phyloP scores from a whole-genome alignment of 2,113 vertebrate species.

The Lates calcarifer region DNA sequence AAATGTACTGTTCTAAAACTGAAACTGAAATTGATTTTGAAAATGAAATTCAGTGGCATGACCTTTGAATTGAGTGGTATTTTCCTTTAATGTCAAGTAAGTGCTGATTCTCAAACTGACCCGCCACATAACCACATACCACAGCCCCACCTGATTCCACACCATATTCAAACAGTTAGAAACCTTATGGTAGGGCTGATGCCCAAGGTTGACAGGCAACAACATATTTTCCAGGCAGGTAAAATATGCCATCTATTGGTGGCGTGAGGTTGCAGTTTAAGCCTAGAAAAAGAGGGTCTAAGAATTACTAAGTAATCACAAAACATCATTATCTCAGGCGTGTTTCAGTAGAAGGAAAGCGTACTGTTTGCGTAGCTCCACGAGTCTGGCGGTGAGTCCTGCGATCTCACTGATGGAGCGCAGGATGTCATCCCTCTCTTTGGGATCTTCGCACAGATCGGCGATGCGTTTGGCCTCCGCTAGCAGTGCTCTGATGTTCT shows the following conservation, averaged over 20 bases:
- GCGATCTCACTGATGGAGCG: constrained; percentile 95
- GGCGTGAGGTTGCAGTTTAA: constrained; percentile 58
- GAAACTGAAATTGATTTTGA: neutral
- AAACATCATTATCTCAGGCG: neutral
- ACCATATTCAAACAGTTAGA: constrained; percentile 38
- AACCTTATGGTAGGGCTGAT: constrained; percentile 71
- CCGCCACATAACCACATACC: constrained; percentile 9
- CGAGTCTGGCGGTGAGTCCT: constrained; percentile 91
- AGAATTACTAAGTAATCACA: constrained; percentile 47
- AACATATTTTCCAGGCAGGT: constrained; percentile 71
- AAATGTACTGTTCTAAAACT: neutral
- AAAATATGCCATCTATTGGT: constrained; percentile 66
- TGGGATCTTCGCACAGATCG: constrained; percentile 95
- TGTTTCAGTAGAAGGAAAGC: constrained; percentile 51
- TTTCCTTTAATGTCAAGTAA: constrained; percentile 39
- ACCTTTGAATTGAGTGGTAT: constrained; percentile 36
- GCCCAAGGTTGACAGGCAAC: constrained; percentile 65
- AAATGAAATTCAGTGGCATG: neutral
- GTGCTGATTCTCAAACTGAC: constrained; percentile 2
- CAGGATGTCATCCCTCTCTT: constrained; percentile 96
- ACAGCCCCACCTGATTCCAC: neutral
- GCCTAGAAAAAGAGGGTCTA: constrained; percentile 68
- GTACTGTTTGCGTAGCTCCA: constrained; percentile 93
- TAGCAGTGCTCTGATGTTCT: constrained; percentile 92
- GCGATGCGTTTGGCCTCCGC: constrained; percentile 95